Evolutionary conservation across 1,140 invertebrate species (phyloP).

Genomic region (Rhopalosiphum maidis): DNA sequence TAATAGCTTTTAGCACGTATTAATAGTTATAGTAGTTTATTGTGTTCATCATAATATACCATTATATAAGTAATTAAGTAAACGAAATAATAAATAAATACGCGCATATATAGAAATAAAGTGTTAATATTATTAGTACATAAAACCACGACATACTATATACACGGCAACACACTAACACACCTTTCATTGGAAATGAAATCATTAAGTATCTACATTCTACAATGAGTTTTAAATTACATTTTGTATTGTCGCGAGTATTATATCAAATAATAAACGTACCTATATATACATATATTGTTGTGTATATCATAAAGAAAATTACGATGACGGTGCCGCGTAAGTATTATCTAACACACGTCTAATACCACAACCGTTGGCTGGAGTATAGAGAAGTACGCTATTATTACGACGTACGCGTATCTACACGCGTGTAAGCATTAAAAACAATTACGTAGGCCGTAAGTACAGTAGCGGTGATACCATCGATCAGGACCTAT

Average conservation of each 20-base stretch:
- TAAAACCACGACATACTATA: background rate
- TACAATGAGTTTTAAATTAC: constrained; percentile 20
- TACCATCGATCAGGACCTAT: background rate
- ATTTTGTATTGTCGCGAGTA: background rate
- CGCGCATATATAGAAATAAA: background rate
- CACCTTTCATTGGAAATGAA: constrained; percentile 3
- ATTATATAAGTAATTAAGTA: background rate
- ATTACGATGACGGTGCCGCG: background rate
- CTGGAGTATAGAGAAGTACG: background rate
- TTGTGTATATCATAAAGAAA: background rate
- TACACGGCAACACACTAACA: background rate
- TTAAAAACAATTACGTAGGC: background rate
- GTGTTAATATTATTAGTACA: background rate
- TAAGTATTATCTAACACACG: constrained; percentile 12
- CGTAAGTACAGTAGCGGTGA: background rate
- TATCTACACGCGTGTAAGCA: background rate
- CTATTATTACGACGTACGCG: background rate
- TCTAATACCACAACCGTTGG: background rate
- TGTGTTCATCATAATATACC: background rate
- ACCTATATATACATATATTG: background rate
- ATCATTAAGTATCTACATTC: background rate
- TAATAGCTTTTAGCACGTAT: background rate
- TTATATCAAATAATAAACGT: background rate
- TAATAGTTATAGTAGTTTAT: background rate
- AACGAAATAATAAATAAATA: constrained; percentile 3